phyloP scores from a whole-genome alignment of 1,140 invertebrate genomes.

The Philaenus spumarius region DNA sequence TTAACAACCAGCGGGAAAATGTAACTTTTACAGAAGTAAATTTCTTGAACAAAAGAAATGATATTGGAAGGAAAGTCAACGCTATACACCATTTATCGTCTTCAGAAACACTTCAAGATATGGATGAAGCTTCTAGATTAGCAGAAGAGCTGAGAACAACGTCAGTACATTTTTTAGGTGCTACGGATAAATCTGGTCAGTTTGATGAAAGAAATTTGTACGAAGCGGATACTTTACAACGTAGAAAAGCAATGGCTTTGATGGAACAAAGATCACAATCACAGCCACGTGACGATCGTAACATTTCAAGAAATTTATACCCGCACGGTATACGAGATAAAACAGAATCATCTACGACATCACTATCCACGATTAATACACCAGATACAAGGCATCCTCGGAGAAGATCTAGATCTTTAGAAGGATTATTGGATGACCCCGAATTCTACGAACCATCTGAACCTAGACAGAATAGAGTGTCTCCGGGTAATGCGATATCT shows the following conservation, averaged over 20 bases:
- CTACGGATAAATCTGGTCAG: constrained; percentile 54
- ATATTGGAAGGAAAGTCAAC: constrained; percentile 72
- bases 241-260: constrained; percentile 42
- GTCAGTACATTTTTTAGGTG: constrained; percentile 56
- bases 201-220: constrained; percentile 73
- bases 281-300: constrained; percentile 30
- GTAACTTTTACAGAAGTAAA: constrained; percentile 31
- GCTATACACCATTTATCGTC: constrained; percentile 45
- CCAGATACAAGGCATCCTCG: constrained; percentile 15
- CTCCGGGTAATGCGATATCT: constrained; percentile 28
- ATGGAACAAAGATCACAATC: constrained; percentile 35
- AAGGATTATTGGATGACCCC: constrained; percentile 54
- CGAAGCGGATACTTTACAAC: constrained; percentile 55
- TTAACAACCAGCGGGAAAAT: constrained; percentile 62
- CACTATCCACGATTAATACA: constrained; percentile 9
- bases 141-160: constrained; percentile 56
- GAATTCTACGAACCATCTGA: constrained; percentile 35
- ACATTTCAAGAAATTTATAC: constrained; percentile 46
- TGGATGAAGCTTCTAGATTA: constrained; percentile 47
- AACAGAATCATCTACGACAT: constrained; percentile 26
- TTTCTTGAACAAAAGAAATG: constrained; percentile 54
- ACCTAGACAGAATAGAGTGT: constrained; percentile 16
- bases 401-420: constrained; percentile 49
- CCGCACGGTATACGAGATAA: constrained; percentile 43
- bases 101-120: constrained; percentile 24